A percentile compares a stretch with the other conserved stretches of the same genome.
Evolutionary conservation across 1,140 invertebrate species (phyloP).

Genomic region (Melanaphis sacchari): DNA sequence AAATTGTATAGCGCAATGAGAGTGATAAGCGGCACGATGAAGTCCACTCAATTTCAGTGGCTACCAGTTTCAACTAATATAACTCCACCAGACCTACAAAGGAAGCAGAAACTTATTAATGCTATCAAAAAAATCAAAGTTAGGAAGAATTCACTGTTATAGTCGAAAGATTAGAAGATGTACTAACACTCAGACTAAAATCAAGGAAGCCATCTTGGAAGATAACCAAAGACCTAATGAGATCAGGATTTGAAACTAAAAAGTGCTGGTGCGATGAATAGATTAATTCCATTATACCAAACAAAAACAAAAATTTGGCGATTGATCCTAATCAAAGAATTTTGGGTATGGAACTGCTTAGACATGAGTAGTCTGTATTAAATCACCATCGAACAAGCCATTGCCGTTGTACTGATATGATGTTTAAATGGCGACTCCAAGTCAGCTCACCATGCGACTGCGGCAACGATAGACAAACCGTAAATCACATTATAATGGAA

Average conservation of each 20-base stretch:
- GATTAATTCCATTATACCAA: background rate
- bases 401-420: background rate
- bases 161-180: too few species aligned
- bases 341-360: constrained; percentile 25
- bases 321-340: background rate
- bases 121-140: background rate
- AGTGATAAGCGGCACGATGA: too few species aligned
- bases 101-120: too few species aligned
- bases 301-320: background rate
- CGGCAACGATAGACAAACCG: background rate
- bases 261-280: background rate
- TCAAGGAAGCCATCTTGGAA: too few species aligned
- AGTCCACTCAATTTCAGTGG: too few species aligned
- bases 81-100: too few species aligned
- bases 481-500: background rate
- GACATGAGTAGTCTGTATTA: background rate
- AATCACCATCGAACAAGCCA: background rate
- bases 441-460: background rate
- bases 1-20: too few species aligned
- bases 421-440: background rate
- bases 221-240: background rate
- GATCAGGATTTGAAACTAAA: constrained; percentile 17
- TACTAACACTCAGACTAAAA: too few species aligned
- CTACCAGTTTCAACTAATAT: too few species aligned
- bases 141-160: too few species aligned